These are phyloP conservation scores for Chrysocyon brachyurus DNA, from an alignment of 2,797 vertebrate genomes.

Conservation along the genomic window DNA sequence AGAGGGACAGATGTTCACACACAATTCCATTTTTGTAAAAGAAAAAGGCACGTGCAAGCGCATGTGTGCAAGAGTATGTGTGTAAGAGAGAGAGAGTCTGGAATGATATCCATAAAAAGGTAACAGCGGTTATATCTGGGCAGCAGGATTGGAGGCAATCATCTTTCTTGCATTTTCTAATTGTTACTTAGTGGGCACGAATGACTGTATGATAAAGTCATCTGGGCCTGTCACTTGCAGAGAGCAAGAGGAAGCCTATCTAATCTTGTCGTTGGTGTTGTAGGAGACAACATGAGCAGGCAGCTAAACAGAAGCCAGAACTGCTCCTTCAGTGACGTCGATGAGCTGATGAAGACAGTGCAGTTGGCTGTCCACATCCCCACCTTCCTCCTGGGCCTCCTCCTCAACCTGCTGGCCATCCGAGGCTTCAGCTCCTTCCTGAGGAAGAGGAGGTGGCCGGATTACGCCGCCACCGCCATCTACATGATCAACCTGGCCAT, in stretches of 20 bases:
- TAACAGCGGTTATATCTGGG: background rate
- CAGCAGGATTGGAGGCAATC: background rate
- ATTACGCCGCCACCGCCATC: constrained; percentile 90
- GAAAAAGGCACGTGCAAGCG: background rate
- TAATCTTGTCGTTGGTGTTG: constrained; percentile 18
- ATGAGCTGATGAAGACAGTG: constrained; percentile 85
- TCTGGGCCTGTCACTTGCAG: background rate
- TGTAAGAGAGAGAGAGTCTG: background rate
- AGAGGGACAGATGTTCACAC: background rate
- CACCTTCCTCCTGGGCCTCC: constrained; percentile 90
- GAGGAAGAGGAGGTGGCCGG: constrained; percentile 87
- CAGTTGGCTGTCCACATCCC: constrained; percentile 92
- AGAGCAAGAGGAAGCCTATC: background rate
- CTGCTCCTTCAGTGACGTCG: constrained; percentile 86
- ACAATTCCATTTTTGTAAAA: background rate
- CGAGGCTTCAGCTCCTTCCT: constrained; percentile 89
- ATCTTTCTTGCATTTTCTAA: background rate
- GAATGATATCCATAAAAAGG: background rate
- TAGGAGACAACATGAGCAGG: constrained; percentile 82
- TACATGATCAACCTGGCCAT: constrained; percentile 95
- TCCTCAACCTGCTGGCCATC: constrained; percentile 91
- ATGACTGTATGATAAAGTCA: background rate
- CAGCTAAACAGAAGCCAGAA: constrained; percentile 67
- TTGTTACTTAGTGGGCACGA: too few relatives aligned
- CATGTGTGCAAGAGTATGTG: background rate